Percentiles rank a stretch among this genome's conserved stretches.
Evolutionary conservation across 1,140 invertebrate genomes (phyloP).

Genomic region (Anastrepha obliqua): DNA sequence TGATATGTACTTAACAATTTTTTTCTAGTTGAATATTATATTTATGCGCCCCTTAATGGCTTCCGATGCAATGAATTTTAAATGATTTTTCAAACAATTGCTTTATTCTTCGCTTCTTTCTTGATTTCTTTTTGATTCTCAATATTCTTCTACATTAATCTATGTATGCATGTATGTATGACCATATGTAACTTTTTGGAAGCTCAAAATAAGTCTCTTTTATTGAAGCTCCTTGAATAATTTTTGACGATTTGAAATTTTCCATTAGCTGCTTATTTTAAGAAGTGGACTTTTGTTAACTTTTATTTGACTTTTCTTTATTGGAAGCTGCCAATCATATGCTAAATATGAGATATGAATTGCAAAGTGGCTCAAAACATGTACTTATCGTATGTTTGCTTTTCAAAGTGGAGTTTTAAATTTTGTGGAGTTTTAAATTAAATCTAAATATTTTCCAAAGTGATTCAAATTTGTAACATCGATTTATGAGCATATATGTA

Average conservation of each 20-base stretch:
- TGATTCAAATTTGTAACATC: no score
- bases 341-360: no score
- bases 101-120: background rate
- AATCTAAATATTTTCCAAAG: no score
- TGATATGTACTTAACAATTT: background rate
- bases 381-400: no score
- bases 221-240: background rate
- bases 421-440: no score
- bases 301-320: no score
- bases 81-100: conserved; percentile 17
- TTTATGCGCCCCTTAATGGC: background rate
- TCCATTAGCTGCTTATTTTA: background rate
- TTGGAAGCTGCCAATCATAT: no score
- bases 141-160: background rate
- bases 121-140: background rate
- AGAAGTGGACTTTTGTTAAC: background rate
- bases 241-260: background rate
- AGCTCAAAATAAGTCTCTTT: background rate
- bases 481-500: no score
- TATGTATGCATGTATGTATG: no score
- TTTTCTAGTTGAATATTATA: background rate
- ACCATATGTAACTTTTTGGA: background rate
- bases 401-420: no score
- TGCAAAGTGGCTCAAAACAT: no score
- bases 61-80: background rate